These are phyloP conservation scores for Mungos mungo DNA, from an alignment of 2,113 vertebrate species.

Conservation along the genomic window DNA sequence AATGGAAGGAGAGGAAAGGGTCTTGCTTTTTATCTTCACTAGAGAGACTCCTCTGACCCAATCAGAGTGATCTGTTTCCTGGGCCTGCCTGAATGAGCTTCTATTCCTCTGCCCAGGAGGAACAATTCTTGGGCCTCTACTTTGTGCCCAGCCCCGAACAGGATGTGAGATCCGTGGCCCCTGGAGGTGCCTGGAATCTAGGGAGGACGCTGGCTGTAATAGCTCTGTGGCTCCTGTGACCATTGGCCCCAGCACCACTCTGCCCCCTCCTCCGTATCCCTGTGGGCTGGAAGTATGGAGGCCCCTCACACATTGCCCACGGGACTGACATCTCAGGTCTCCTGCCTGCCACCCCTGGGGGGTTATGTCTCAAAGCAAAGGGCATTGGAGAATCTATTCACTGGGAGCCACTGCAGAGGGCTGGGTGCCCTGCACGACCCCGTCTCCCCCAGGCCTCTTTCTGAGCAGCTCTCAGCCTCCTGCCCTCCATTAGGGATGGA, in stretches of 20 bases:
- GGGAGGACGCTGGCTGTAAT: neutral
- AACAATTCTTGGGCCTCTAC: neutral
- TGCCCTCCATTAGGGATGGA: neutral
- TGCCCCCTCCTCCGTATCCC: neutral
- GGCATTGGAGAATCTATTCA: neutral
- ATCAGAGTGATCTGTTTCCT: neutral
- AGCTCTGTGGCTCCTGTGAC: neutral
- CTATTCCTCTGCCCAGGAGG: neutral
- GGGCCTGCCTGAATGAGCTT: neutral
- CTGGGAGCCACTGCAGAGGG: neutral
- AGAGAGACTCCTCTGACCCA: neutral
- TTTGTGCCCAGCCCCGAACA: neutral
- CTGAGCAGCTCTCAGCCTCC: neutral
- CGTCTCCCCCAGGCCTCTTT: neutral
- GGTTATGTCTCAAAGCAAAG: neutral
- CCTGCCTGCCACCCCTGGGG: neutral
- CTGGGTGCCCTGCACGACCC: rapidly evolving
- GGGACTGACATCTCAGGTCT: neutral
- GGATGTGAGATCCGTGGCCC: neutral
- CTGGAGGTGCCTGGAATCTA: neutral
- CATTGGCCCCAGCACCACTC: neutral
- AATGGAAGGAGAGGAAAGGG: neutral
- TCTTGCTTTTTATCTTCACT: neutral
- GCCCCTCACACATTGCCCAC: neutral
- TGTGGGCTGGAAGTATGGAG: neutral